Base-by-base conservation (phyloP, 2,113 vertebrate species). In the Chlamydotis undulata region DNA sequence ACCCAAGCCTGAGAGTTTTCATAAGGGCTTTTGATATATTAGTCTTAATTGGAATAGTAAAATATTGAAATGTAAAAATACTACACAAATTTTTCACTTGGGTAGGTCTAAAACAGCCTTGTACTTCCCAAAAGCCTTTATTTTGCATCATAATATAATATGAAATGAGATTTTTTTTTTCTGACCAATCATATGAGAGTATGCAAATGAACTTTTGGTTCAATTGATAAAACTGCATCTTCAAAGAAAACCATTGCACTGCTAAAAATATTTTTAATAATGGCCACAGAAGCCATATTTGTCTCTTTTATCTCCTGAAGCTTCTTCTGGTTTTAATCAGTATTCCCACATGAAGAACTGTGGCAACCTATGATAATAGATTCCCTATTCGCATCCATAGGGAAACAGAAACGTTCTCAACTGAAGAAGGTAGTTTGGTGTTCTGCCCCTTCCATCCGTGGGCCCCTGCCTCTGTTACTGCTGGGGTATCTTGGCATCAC, bases 181-280 rank as follows among this genome's bases (percentile, higher is more conserved):
- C 76, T 91, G 95, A 47, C 97, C 89, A 96, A 35, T 97, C 88
- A 9, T 81, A 35, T 63, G 76, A 41, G 73, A 78, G 78, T 96
- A 97, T 97, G 97, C 96, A 98, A 98, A 98, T 97, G 81, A 95
- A 94, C 96, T 87, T 95, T 96, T 91, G 96, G 92, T 97, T 97
- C 94, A 82, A 93, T 97, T 89, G 68, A 96, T 98, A 98, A 97
- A 98, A 98, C 96, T 96, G 84, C 94, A 52, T 97, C 98, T 98
- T 98, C 98, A 98, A 98, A 98, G 98, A 96, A 97, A 97, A 97
- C 97, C 97, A 97, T 97, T 93, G 96, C 96, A 74, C 96, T 98
- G 97, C 97, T 98, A 98, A 98, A 98, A 98, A 98, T 98, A 98
- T 98, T 98, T 98, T 98, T 98, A 98, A 98, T 98, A 98, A 98